Evolutionary conservation across 2,888 invertebrate genomes (phyloP), one percentile per base, ranked within the genome.

Genomic region (Brenthis ino): DNA sequence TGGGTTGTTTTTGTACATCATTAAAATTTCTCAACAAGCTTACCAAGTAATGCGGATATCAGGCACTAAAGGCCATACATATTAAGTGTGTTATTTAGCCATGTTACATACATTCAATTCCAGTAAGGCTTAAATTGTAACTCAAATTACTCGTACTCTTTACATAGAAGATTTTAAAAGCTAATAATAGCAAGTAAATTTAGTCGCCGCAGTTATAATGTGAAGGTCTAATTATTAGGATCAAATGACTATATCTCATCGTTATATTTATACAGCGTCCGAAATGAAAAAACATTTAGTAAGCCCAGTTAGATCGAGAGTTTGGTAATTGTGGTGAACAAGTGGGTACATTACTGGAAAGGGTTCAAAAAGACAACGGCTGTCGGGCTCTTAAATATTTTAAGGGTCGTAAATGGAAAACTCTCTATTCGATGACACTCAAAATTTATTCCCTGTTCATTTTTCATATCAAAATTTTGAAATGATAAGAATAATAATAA

Each of bases 281-380:
- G 48, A 50, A 50, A 60, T 60, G 28, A 24, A 13, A 13, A 8
- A 28, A 43, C 28, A 48, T 60, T 24, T 24, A 1, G 48, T 48
- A 20, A 48, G 24, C n/a, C n/a, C 60, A 11, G 16, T 60, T 60
- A 16, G 16, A 50, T 28, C 48, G n/a, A 50, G n/a, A 28, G 5
- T 24, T 28, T 16, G 6, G 48, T 50, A 50, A 28, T 28, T n/a
- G 50, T n/a, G 28, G 50, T 24, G 50, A 48, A 50, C 16, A 16
- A 50, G 28, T 50, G 11, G 37, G 37, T 28, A 50, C 50, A 50
- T 48, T 60, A 60, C 50, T 60, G 60, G 60, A 60, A 43, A 50
- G 60, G 60, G 60, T 60, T 58, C 50, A 50, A 48, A 50, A 28
- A 28, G 28, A 60, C 60, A 60, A 60, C 28, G 33, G 50, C 60